These are phyloP conservation scores for Cinclus cinclus DNA, from an alignment of 2,113 vertebrate species.

Conservation along the genomic window DNA sequence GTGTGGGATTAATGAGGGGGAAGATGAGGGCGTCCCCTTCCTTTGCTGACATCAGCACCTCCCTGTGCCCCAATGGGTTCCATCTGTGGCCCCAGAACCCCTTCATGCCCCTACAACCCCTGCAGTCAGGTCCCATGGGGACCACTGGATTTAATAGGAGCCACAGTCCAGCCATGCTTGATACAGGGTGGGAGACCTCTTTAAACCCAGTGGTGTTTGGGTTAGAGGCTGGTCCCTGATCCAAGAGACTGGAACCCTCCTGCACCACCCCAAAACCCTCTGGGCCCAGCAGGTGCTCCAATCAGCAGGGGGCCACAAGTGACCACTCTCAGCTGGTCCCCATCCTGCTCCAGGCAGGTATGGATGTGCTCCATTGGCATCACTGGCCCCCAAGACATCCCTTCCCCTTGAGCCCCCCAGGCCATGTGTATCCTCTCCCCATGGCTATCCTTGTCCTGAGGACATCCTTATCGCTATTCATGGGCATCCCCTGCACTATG, in stretches of 20 bases:
- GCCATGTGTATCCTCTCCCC: neutral
- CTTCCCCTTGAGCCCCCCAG: no score
- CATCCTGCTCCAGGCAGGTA: neutral
- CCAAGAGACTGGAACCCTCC: no score
- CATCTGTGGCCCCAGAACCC: accelerated
- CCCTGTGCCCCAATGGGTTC: neutral
- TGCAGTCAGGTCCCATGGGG: neutral
- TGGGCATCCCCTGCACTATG: accelerated
- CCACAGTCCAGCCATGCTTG: accelerated
- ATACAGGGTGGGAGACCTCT: no score
- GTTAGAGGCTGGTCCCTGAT: neutral
- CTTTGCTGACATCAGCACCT: accelerated
- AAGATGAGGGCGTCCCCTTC: neutral
- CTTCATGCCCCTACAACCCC: neutral
- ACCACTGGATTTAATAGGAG: accelerated
- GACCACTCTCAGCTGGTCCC: accelerated
- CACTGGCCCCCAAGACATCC: no score
- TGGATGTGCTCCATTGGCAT: neutral
- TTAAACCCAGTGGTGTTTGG: accelerated
- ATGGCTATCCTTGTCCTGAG: neutral
- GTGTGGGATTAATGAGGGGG: no score
- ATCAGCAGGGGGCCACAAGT: neutral
- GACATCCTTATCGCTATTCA: no score
- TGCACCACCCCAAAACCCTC: neutral
- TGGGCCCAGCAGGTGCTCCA: accelerated